Evolutionary conservation across 2,113 vertebrate genomes (phyloP), one percentile per base, ranked within the genome.

Genomic region (Thamnaconus septentrionalis): DNA sequence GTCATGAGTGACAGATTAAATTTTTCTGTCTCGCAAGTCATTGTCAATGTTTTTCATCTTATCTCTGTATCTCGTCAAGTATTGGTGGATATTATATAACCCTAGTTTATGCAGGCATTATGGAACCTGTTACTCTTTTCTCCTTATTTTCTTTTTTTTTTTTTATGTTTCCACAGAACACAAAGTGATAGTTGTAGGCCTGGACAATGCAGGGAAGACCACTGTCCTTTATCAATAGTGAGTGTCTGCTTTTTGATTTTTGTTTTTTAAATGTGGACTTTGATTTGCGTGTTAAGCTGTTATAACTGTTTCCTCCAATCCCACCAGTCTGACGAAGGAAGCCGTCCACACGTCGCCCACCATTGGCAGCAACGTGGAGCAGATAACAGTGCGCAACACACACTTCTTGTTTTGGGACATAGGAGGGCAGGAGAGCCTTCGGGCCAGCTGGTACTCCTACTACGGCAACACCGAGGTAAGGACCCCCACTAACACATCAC

Each of bases 351-450:
- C 93, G 0, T 88, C 93, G 0, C 93, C 94, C 41, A 95, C 93
- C 61, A 92, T 94, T 0, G 90, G 94, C 57, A 94, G 94, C 79
- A 95, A 95, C 1, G 92, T 94, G 3, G 94, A 96, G 68, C 90
- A 95, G 85, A 91, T 94, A 41, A 73, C 83, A 1, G 74, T 94
- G 5, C 81, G 66, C 5, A 95, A 94, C 63, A 94, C 92, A 0
- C 91, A 91, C 71, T 95, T 95, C 78, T 82, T 96, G 40, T 84
- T 94, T 66, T 95, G 94, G 94, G 93, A 96, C 54, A 92, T 93
- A 1, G 93, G 92, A 0, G 94, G 93, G 1, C 94, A 94, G 83
- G 93, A 94, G 47, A 90, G 85, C 31, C 90, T 96, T 40, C 69
- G 92, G 52, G 88, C 92, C 43, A 90, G 81, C 68, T 96, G 94